Evolutionary conservation across 2,888 invertebrate species (phyloP), one percentile per base, ranked within the genome.

Genomic region (Mimas tiliae): DNA sequence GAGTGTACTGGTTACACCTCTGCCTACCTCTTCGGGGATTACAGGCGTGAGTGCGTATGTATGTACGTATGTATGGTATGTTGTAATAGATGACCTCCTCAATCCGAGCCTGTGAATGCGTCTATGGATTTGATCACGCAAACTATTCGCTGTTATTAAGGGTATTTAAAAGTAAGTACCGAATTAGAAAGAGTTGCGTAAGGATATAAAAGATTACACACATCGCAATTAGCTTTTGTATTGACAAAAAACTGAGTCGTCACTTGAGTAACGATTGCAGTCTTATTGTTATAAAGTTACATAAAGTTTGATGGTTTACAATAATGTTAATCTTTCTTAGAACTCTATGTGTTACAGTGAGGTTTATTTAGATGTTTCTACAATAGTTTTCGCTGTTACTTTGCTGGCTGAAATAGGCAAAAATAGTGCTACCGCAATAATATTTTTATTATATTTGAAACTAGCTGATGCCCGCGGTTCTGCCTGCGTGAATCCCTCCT

Each of bases 81-180:
- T 27, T 27, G 27, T 27, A 27, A 27, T 27, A 14, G 1, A 14
- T 45, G 12, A 45, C 8, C 9, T 19, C 6, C 19, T 50, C 6
- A 19, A 50, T 8, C 50, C 19, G 19, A 19, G 11, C 45, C 19
- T 50, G 50, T 50, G 19, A 9, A 19, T n/a, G 16, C 1, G 19
- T n/a, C 19, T 9, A 50, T 50, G 50, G 9, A 19, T 50, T 50
- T 19, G 19, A 50, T 50, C 50, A 50, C 50, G 50, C 55, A 11
- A 38, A 16, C 16, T 34, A 38, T 38, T 55, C 16, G n/a, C 16
- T 16, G 27, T 52, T 52, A 52, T 52, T 52, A 52, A 9, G 14
- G 33, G 33, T 52, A 52, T 52, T 50, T 52, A 52, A 52, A 52
- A 52, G 21, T 27, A 52, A 52, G 52, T 27, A 52, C 52, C 19